Conservation (phyloP, 1,140 invertebrate species). For the Lucilia cuprina region DNA sequence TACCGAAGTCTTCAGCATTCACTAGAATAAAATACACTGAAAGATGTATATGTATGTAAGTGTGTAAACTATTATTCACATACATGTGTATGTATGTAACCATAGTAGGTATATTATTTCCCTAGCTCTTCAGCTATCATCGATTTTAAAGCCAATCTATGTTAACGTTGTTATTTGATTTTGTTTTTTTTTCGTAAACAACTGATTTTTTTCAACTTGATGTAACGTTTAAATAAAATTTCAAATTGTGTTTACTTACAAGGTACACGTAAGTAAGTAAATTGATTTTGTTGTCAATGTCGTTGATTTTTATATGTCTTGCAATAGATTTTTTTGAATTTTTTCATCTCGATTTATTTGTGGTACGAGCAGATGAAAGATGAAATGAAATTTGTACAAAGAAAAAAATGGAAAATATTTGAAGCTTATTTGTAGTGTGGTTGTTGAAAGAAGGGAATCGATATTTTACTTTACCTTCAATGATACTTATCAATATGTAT, state of each 20-base stretch:
- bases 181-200: neutral
- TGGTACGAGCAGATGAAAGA: neutral
- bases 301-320: neutral
- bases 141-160: neutral
- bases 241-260: slow-evolving; percentile 24
- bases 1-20: neutral
- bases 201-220: neutral
- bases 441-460: neutral
- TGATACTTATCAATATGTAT: neutral
- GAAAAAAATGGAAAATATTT: neutral
- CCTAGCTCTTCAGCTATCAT: neutral
- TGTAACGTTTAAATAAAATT: slow-evolving; percentile 35
- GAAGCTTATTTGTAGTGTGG: neutral
- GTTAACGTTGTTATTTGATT: neutral
- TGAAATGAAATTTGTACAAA: neutral
- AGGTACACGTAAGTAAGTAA: slow-evolving; percentile 26
- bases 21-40: neutral
- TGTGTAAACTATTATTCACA: no score
- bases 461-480: neutral
- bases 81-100: neutral
- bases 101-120: neutral
- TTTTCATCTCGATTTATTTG: neutral
- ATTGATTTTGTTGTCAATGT: slow-evolving; percentile 24
- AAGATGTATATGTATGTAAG: neutral
- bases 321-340: neutral